phyloP scores from a whole-genome alignment of 2,888 invertebrate species.

The Imbricaverruca yamaguchii region DNA sequence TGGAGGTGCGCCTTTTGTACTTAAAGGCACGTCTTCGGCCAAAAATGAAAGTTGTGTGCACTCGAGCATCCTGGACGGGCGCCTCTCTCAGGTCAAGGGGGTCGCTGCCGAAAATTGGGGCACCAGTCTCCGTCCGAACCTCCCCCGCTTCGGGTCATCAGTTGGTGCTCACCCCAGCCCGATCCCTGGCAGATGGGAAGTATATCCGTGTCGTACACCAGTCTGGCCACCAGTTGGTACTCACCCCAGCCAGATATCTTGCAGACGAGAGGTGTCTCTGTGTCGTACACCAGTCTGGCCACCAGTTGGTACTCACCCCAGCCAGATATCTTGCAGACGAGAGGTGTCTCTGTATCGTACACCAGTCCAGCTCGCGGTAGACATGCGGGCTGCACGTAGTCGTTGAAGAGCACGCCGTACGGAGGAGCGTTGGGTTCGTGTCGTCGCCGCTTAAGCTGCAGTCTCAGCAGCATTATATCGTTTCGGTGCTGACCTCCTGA shows the following conservation, averaged over 20 bases:
- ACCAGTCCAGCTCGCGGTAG: not conserved
- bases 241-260: not conserved
- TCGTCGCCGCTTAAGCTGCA: not conserved
- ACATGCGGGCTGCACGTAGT: not conserved
- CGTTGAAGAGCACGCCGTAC: not conserved
- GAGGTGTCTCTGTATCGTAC: not conserved
- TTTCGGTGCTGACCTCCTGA: not conserved
- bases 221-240: not conserved
- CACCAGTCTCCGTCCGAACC: too few relatives aligned
- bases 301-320: not conserved
- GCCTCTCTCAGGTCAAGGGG: too few relatives aligned
- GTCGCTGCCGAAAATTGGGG: too few relatives aligned
- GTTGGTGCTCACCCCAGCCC: not conserved
- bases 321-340: not conserved
- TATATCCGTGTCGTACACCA: not conserved
- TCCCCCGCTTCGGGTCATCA: too few relatives aligned
- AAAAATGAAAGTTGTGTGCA: too few relatives aligned
- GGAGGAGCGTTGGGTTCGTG: not conserved
- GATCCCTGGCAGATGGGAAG: not conserved
- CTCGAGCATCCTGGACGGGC: too few relatives aligned
- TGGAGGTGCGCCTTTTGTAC: too few relatives aligned
- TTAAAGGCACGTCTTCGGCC: too few relatives aligned
- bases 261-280: not conserved
- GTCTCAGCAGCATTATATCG: not conserved
- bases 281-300: not conserved